Evolutionary conservation across 2,888 invertebrate genomes (phyloP).

Genomic region (Drosophila picticornis): DNA sequence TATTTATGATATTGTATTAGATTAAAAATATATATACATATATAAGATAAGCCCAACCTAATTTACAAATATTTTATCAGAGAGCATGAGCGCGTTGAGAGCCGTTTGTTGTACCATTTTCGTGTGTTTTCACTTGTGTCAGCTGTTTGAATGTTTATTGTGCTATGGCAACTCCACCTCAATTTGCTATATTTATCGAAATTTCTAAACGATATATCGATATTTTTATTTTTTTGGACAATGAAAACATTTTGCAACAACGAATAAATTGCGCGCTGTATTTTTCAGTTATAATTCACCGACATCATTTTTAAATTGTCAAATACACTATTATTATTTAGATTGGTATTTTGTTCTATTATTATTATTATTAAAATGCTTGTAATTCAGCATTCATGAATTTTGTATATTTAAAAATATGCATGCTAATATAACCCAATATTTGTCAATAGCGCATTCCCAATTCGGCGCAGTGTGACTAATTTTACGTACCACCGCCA

Average conservation of each 20-base stretch:
- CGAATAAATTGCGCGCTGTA: slow-evolving; percentile 10
- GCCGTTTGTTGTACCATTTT: slow-evolving; percentile 10
- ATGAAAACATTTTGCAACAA: neutral
- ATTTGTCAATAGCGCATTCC: slow-evolving; percentile 14
- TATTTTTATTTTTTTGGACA: slow-evolving; percentile 9
- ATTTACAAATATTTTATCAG: slow-evolving; percentile 38
- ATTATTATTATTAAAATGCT: neutral
- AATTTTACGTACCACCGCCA: slow-evolving; percentile 11
- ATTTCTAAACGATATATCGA: slow-evolving; percentile 9
- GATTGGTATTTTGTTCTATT: neutral
- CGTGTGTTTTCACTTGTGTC: slow-evolving; percentile 30
- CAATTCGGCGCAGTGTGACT: slow-evolving; percentile 11
- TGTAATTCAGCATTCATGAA: neutral
- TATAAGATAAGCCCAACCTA: slow-evolving; percentile 14
- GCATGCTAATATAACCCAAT: neutral
- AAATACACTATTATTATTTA: neutral
- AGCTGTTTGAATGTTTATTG: slow-evolving; percentile 40
- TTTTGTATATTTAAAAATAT: neutral
- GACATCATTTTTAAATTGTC: neutral
- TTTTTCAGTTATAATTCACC: neutral
- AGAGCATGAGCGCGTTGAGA: slow-evolving; percentile 26
- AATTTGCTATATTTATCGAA: slow-evolving; percentile 16
- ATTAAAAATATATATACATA: slow-evolving; percentile 11
- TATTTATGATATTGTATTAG: slow-evolving; percentile 4
- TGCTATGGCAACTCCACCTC: slow-evolving; percentile 30